phyloP scores from a whole-genome alignment of 2,888 invertebrate species.

The Saturnia pavonia region DNA sequence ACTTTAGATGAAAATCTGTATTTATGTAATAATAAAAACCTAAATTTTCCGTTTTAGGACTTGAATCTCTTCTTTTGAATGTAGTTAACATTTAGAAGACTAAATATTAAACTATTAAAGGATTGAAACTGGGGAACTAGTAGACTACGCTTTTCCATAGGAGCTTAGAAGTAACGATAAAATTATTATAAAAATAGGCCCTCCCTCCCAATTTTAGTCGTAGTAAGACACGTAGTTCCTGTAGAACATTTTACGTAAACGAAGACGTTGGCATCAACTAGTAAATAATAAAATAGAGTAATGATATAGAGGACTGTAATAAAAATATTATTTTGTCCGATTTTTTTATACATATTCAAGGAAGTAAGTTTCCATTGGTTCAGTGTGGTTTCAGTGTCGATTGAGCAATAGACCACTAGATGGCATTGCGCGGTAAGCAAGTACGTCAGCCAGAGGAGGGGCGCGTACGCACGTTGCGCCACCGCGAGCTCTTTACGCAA shows the following conservation, averaged over 20 bases:
- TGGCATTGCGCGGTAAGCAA: constrained; percentile 48
- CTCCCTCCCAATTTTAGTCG: too few species aligned
- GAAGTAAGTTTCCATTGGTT: background rate
- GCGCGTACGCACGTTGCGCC: constrained; percentile 66
- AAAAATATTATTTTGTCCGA: background rate
- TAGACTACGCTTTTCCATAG: too few species aligned
- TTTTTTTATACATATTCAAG: background rate
- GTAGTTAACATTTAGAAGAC: too few species aligned
- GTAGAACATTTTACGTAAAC: background rate
- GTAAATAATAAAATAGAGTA: background rate
- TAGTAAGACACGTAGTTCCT: too few species aligned
- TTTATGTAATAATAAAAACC: too few species aligned
- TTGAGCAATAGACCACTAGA: constrained; percentile 45
- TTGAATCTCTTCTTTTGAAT: too few species aligned
- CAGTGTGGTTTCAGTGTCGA: constrained; percentile 28
- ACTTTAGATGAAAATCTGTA: too few species aligned
- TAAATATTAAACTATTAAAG: too few species aligned
- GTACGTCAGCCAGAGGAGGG: constrained; percentile 41
- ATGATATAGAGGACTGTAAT: background rate
- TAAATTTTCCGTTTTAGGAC: too few species aligned
- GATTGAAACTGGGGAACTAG: too few species aligned
- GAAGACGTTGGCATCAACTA: background rate
- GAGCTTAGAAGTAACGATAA: too few species aligned
- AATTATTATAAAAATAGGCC: too few species aligned
- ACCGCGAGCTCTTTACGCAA: constrained; percentile 75